Evolutionary conservation across 1,140 invertebrate genomes (phyloP).

Genomic region (Hermetia illucens): DNA sequence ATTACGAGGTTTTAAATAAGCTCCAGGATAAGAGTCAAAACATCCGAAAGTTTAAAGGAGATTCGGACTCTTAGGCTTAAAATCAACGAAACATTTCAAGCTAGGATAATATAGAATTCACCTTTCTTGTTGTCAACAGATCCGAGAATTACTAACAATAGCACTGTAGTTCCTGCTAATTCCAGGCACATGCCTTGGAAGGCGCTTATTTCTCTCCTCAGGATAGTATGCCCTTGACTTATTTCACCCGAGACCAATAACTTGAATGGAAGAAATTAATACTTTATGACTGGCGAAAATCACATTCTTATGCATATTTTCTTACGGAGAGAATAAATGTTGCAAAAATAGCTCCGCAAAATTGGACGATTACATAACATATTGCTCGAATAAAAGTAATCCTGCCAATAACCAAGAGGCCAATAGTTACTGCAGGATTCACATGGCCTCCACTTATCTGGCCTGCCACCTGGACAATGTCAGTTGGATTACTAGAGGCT

Average conservation of each 20-base stretch:
- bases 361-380: conserved; percentile 63
- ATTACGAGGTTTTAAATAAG: too few species aligned
- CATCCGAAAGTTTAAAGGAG: too few species aligned
- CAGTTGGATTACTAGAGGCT: too few species aligned
- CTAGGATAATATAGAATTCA: too few species aligned
- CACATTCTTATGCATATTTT: too few species aligned
- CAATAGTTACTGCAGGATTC: conserved; percentile 72
- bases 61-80: too few species aligned
- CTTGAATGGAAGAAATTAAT: conserved; percentile 39
- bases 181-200: conserved; percentile 76
- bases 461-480: conserved; percentile 43
- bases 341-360: conserved; percentile 66
- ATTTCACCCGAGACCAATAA: conserved; percentile 39
- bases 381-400: conserved; percentile 54
- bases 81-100: too few species aligned
- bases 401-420: conserved; percentile 58
- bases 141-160: conserved; percentile 71
- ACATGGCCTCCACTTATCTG: conserved; percentile 77
- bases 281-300: too few species aligned
- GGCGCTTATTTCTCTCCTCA: conserved; percentile 37
- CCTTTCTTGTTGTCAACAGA: conserved; percentile 53
- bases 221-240: conserved; percentile 40
- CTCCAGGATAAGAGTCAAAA: too few species aligned
- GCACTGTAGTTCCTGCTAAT: conserved; percentile 70
- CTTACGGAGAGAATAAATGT: conserved; percentile 49